Conservation (phyloP, 23 tunicate species). For the Botrylloides violaceus region DNA sequence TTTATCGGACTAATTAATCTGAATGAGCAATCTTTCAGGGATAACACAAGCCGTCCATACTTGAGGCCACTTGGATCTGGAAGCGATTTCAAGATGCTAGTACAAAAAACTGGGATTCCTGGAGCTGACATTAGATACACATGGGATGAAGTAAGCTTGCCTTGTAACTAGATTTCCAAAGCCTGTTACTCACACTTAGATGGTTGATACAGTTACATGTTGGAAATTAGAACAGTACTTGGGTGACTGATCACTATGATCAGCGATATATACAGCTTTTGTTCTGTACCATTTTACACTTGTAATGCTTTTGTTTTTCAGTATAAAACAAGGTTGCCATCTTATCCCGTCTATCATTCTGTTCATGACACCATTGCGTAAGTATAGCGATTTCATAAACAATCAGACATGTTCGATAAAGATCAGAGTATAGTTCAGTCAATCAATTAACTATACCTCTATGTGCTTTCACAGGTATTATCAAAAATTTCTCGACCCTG, state of each 20-base stretch:
- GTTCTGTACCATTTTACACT: background rate
- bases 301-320: background rate
- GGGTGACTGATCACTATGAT: no score
- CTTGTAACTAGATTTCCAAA: no score
- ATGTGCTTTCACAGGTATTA: conserved; percentile 47
- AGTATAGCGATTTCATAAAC: background rate
- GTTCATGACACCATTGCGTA: conserved; percentile 76
- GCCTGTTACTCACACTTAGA: no score
- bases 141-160: conserved; percentile 21
- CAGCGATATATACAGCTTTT: background rate
- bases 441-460: no score
- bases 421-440: no score
- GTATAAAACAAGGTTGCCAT: conserved; percentile 12
- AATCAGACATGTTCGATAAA: no score
- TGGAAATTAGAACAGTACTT: no score
- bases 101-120: conserved; percentile 71
- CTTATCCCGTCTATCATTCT: conserved; percentile 83
- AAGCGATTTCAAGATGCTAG: conserved; percentile 67
- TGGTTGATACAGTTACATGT: no score
- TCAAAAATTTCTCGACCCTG: conserved; percentile 55
- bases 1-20: no score
- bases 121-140: conserved; percentile 72
- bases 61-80: conserved; percentile 62
- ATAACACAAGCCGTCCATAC: conserved; percentile 34
- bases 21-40: background rate